phyloP scores from a whole-genome alignment of 1,140 invertebrate genomes.

The Formica selysi region DNA sequence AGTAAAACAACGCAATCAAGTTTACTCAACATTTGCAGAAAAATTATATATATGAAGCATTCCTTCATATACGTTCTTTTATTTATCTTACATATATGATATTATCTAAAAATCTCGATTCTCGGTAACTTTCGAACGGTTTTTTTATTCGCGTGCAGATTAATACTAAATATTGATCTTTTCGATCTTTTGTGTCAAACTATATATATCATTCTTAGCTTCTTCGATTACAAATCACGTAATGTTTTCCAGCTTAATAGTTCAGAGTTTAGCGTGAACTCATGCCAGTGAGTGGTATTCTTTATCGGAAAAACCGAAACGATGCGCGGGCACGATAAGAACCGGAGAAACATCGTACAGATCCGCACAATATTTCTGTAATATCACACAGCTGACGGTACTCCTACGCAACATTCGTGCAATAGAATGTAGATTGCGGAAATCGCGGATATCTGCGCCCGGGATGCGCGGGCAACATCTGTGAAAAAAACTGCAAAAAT shows the following conservation, averaged over 20 bases:
- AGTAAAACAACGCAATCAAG: background rate
- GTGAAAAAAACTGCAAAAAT: background rate
- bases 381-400: slow-evolving; percentile 31
- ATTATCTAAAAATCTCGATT: too few species aligned
- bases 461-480: slow-evolving; percentile 1
- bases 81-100: background rate
- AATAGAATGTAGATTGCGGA: slow-evolving; percentile 19
- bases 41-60: background rate
- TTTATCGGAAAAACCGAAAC: background rate
- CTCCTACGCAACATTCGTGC: slow-evolving; percentile 46
- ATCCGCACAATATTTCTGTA: slow-evolving; percentile 36
- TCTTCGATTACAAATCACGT: background rate
- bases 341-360: background rate
- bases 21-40: background rate
- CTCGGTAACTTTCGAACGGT: too few species aligned
- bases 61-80: background rate
- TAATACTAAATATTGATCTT: background rate
- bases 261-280: slow-evolving; percentile 59
- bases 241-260: slow-evolving; percentile 29
- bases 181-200: background rate
- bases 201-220: background rate
- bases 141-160: background rate
- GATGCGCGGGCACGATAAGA: slow-evolving; percentile 7
- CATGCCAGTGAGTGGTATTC: background rate
- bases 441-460: slow-evolving; percentile 26